phyloP scores from a whole-genome alignment of 2,797 vertebrate species.

The Hoplostethus atlanticus region DNA sequence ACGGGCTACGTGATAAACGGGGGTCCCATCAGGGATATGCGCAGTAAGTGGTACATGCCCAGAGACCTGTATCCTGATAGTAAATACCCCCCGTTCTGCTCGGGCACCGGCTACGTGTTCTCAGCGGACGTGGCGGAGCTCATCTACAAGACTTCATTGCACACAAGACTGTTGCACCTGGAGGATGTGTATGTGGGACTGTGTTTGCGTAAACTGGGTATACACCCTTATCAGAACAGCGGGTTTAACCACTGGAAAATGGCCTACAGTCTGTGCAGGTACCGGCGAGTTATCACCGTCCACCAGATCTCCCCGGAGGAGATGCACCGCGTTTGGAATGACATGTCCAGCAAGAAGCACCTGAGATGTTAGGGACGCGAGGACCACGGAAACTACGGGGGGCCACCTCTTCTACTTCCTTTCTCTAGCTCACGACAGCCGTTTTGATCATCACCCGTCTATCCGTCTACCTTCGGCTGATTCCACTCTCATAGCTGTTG shows the following conservation, averaged over 20 bases:
- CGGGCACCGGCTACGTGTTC: conserved; percentile 97
- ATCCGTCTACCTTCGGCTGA: conserved; percentile 45
- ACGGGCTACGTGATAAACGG: conserved; percentile 97
- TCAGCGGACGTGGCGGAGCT: conserved; percentile 96
- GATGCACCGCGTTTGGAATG: conserved; percentile 99
- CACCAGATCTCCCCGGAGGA: conserved; percentile 98
- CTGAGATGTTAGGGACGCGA: conserved; percentile 90
- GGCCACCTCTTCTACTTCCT: not conserved
- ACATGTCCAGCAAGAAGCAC: conserved; percentile 99
- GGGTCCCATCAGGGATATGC: conserved; percentile 95
- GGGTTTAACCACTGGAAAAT: conserved; percentile 99
- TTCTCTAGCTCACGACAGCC: conserved; percentile 41
- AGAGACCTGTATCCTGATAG: conserved; percentile 96
- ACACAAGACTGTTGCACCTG: conserved; percentile 95
- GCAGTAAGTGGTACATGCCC: conserved; percentile 99
- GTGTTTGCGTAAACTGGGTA: conserved; percentile 95
- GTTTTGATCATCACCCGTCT: conserved; percentile 40
- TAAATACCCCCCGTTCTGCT: conserved; percentile 98
- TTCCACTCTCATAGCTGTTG: conserved; percentile 55
- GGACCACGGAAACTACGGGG: conserved; percentile 30
- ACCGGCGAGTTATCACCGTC: conserved; percentile 95
- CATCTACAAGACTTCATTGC: conserved; percentile 97
- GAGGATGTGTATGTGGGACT: conserved; percentile 98
- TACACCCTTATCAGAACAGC: conserved; percentile 98
- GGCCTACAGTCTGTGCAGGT: conserved; percentile 97